Base-by-base conservation (phyloP, 2,113 vertebrate genomes). In the Cinclus mexicanus region DNA sequence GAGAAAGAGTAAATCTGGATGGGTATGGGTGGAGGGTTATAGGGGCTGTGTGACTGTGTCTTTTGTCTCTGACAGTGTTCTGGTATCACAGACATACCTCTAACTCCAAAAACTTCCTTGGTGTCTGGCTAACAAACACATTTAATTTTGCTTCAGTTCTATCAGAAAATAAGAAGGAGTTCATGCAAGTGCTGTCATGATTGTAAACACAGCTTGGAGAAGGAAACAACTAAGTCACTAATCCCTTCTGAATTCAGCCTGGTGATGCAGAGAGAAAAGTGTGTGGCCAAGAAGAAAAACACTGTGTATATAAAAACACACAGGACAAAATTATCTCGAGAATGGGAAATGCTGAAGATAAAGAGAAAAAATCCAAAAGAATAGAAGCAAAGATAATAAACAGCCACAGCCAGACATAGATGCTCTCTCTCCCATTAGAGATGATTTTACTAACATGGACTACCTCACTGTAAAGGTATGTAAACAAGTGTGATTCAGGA, bases 91-190 rank as follows among this genome's bases (percentile, higher is more conserved):
- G 55, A 74, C 31, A 14, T 41, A 69, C 2, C 18, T 67, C 22
- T 52, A 44, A 67, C 60, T 93, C 59, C 16, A 28, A 55, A 93
- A 63, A 9, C 16, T 63, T 75, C 26, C 9, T 14, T 55, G 69
- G 11, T 21, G 22, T 65, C 47, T 89, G 81, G 37, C 57, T 60
- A 83, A 56, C 8, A 67, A 61, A 25, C 9, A 37, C 31, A 76
- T 50, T 63, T 79, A 64, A 47, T 60, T 67, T 76, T 65, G 7
- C 42, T 94, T 91, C 87, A 74, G 44, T 82, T 84, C 60, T 77
- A 29, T 21, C 63, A 89, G 83, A 74, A 95, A 97, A 74, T 67
- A 88, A 70, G 59, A 83, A 65, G 61, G 88, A 96, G 68, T 80
- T 95, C 94, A 86, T 39, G 77, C 57, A 94, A 93, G 87, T 91